These are phyloP conservation scores for Altica lythri DNA, from an alignment of 2,888 invertebrate species.

Conservation along the genomic window DNA sequence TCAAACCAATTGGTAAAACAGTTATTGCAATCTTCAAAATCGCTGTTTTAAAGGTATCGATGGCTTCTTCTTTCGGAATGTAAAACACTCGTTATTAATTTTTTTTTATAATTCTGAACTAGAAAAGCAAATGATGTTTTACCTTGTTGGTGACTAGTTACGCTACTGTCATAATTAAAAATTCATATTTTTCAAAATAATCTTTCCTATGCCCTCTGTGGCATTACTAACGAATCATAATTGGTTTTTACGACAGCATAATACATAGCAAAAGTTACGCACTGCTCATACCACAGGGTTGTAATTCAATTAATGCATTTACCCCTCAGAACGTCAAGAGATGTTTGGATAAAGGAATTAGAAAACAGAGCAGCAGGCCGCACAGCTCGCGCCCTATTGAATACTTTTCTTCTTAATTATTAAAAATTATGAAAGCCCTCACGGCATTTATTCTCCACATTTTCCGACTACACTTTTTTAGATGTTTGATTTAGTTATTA, in stretches of 20 bases:
- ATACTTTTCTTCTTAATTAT: slow-evolving; percentile 46
- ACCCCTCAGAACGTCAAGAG: slow-evolving; percentile 36
- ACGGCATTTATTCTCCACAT: slow-evolving; percentile 34
- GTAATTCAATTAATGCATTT: slow-evolving; percentile 48
- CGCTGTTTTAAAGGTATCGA: too few species aligned
- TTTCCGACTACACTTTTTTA: slow-evolving; percentile 14
- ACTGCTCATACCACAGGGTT: slow-evolving; percentile 33
- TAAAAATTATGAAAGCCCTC: slow-evolving; percentile 44
- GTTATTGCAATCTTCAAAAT: too few species aligned
- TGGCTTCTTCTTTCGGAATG: too few species aligned
- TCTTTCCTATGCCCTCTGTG: not conserved
- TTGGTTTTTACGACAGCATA: slow-evolving; percentile 45
- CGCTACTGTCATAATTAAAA: too few species aligned
- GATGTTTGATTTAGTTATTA: slow-evolving; percentile 15
- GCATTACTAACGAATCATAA: slow-evolving; percentile 27
- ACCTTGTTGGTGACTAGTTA: too few species aligned
- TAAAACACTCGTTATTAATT: too few species aligned
- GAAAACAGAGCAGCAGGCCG: slow-evolving; percentile 44
- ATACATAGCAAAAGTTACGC: slow-evolving; percentile 37
- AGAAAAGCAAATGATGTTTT: too few species aligned
- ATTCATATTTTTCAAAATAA: too few species aligned
- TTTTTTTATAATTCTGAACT: too few species aligned
- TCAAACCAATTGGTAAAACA: too few species aligned
- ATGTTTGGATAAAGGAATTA: slow-evolving; percentile 53
- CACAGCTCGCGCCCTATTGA: slow-evolving; percentile 34